A percentile compares a stretch with the other conserved stretches of the same genome.
These are phyloP conservation scores for Paramuricea clavata DNA, from an alignment of 92 coral and sea anemone species.

Conservation along the genomic window DNA sequence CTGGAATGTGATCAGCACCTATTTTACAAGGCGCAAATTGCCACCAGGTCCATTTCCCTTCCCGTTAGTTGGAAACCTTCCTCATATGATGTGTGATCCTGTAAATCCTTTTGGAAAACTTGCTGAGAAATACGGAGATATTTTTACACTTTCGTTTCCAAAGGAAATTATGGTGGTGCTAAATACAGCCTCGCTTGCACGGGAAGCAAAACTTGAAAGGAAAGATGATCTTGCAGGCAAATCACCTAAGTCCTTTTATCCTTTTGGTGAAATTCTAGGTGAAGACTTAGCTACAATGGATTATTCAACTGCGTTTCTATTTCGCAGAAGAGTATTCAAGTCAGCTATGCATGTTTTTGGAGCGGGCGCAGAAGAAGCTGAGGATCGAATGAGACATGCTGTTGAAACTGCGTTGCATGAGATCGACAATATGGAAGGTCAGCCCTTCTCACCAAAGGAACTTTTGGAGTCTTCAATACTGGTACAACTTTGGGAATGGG, in stretches of 20 bases:
- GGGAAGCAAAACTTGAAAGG: constrained; percentile 51
- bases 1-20: too few relatives aligned
- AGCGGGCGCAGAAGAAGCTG: neutral
- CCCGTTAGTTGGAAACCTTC: too few relatives aligned
- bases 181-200: constrained; percentile 44
- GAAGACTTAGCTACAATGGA: neutral
- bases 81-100: too few relatives aligned
- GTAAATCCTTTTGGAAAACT: too few relatives aligned
- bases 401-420: neutral
- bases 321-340: too few relatives aligned
- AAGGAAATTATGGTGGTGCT: constrained; percentile 46
- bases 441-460: neutral
- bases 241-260: constrained; percentile 28
- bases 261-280: constrained; percentile 18
- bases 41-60: too few relatives aligned
- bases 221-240: too few relatives aligned
- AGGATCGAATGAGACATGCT: neutral
- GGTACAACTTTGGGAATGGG: neutral
- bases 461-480: neutral
- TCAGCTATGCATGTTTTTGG: neutral
- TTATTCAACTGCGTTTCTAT: neutral
- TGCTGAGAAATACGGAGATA: too few relatives aligned
- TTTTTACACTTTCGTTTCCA: constrained; percentile 53
- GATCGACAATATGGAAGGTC: neutral
- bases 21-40: too few relatives aligned